phyloP scores from a whole-genome alignment of 2,888 invertebrate genomes.

The Andrena camellia region DNA sequence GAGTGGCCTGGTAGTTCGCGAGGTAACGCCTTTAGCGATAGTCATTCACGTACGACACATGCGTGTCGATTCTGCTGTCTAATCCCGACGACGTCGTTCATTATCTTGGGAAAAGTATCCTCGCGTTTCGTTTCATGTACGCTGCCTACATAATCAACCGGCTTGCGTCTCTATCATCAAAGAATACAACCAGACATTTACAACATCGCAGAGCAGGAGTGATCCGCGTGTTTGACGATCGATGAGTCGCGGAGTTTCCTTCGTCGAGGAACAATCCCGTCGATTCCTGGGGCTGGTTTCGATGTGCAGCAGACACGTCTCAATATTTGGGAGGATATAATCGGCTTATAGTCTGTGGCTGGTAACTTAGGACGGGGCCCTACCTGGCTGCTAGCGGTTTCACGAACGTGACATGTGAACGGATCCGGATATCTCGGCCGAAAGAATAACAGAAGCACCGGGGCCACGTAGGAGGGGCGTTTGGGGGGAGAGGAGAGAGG shows the following conservation, averaged over 20 bases:
- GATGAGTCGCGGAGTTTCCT: background rate
- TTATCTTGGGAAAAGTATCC: background rate
- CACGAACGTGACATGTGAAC: conserved; percentile 74
- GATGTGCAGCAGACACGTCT: conserved; percentile 75
- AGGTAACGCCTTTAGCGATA: background rate
- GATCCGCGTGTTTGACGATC: conserved; percentile 21
- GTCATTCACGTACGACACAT: background rate
- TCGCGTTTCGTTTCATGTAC: background rate
- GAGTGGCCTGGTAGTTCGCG: background rate
- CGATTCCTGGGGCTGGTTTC: conserved; percentile 60
- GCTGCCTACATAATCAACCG: no score
- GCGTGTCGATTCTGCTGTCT: background rate
- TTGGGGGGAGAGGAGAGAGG: conserved; percentile 11
- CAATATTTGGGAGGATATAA: conserved; percentile 82
- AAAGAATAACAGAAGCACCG: conserved; percentile 63
- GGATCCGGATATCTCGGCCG: conserved; percentile 69
- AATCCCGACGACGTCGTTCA: background rate
- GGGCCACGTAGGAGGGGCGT: conserved; percentile 25
- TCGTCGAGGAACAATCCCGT: conserved; percentile 14
- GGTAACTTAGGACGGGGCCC: conserved; percentile 66
- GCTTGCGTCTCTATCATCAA: no score
- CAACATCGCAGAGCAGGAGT: background rate
- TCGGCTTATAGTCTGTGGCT: conserved; percentile 79
- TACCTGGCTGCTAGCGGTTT: conserved; percentile 73
- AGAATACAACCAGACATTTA: background rate